Evolutionary conservation across 2,888 invertebrate genomes (phyloP).

Genomic region (Drosophila quasianomalipes): DNA sequence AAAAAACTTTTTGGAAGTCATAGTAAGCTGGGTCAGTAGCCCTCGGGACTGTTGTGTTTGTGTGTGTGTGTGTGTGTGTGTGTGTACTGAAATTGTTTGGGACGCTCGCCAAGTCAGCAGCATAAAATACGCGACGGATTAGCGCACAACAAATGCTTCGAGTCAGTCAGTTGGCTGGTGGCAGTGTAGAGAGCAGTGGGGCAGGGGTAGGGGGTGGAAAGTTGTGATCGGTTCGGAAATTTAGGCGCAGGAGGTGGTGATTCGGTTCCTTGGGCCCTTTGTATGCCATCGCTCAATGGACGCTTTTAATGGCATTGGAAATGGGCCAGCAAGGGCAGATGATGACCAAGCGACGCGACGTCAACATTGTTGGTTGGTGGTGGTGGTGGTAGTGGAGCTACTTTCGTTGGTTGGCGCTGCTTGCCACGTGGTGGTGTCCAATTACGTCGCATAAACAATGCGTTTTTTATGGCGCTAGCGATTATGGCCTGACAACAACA

Average conservation of each 20-base stretch:
- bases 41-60: slow-evolving; percentile 24
- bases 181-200: not conserved
- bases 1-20: slow-evolving; percentile 48
- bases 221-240: slow-evolving; percentile 11
- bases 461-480: slow-evolving; percentile 77
- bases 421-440: slow-evolving; percentile 64
- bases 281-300: slow-evolving; percentile 67
- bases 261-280: slow-evolving; percentile 34
- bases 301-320: slow-evolving; percentile 78
- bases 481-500: slow-evolving; percentile 63
- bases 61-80: not conserved
- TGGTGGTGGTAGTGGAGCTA: not conserved
- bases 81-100: slow-evolving; percentile 40
- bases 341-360: slow-evolving; percentile 53
- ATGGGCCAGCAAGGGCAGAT: slow-evolving; percentile 60
- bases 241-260: not conserved
- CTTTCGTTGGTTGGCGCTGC: slow-evolving; percentile 8
- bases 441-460: slow-evolving; percentile 80
- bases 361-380: slow-evolving; percentile 29
- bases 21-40: slow-evolving; percentile 52
- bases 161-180: slow-evolving; percentile 2
- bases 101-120: slow-evolving; percentile 56
- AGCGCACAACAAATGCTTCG: slow-evolving; percentile 63
- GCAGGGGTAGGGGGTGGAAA: not conserved
- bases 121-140: slow-evolving; percentile 76